phyloP scores from a whole-genome alignment of 2,797 vertebrate species.

The Gymnothorax javanicus region DNA sequence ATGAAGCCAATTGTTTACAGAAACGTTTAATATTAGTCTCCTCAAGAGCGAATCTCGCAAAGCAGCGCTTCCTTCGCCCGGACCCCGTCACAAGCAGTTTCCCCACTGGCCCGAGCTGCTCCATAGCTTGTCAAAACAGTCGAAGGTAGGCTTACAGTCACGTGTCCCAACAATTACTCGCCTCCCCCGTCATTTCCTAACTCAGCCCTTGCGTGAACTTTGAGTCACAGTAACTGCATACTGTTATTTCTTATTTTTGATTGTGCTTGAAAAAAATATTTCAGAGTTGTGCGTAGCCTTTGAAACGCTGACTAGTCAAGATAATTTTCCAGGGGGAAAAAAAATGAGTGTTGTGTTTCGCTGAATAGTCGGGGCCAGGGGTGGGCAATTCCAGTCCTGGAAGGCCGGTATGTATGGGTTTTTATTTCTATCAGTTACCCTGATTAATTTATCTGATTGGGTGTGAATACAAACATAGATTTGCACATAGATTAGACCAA shows the following conservation, averaged over 20 bases:
- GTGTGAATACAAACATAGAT: no score
- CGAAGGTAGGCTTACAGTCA: slow-evolving; percentile 74
- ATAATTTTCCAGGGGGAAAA: background rate
- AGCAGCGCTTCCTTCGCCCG: background rate
- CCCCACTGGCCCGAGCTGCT: slow-evolving; percentile 38
- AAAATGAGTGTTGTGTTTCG: background rate
- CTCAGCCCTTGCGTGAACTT: slow-evolving; percentile 58
- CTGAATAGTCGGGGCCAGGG: background rate
- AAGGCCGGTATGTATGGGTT: no score
- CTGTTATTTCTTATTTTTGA: slow-evolving; percentile 36
- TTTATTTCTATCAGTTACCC: no score
- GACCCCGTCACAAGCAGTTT: background rate
- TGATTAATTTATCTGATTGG: no score
- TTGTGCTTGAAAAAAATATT: background rate
- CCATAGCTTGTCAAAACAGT: slow-evolving; percentile 82
- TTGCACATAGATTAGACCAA: no score
- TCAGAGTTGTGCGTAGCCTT: background rate
- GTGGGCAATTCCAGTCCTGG: no score
- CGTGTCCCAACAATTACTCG: slow-evolving; percentile 82
- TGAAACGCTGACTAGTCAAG: background rate
- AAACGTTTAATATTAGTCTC: background rate
- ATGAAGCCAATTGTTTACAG: background rate
- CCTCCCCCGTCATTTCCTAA: slow-evolving; percentile 58
- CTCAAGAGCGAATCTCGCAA: background rate
- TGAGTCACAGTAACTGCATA: slow-evolving; percentile 72